Conservation (phyloP, 2,888 invertebrate genomes). For the Exocentrus adspersus region DNA sequence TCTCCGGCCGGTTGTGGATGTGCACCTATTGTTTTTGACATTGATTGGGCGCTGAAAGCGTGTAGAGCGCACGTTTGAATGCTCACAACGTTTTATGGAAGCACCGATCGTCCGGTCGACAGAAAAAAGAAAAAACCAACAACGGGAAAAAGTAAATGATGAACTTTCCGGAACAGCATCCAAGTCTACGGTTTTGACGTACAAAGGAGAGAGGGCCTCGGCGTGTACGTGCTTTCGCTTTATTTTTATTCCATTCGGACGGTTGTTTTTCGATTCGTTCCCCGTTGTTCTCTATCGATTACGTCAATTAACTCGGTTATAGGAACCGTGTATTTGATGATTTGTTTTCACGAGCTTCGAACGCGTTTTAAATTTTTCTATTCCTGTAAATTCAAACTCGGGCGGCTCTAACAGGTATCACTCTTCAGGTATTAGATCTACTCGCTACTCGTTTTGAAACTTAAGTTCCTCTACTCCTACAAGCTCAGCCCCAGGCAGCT, state of each 20-base stretch:
- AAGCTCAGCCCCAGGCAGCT: too few species aligned
- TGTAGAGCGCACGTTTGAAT: constrained; percentile 3
- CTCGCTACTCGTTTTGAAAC: too few species aligned
- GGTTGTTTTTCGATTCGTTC: neutral
- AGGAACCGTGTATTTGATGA: neutral
- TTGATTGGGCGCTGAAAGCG: constrained; percentile 7
- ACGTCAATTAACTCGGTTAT: neutral
- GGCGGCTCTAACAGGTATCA: too few species aligned
- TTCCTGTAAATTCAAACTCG: too few species aligned
- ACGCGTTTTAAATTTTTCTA: too few species aligned
- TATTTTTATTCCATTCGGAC: neutral
- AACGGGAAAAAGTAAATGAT: constrained; percentile 5
- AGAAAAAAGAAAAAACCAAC: constrained; percentile 1
- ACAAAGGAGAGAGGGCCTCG: neutral
- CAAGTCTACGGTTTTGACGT: neutral
- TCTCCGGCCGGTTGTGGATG: neutral
- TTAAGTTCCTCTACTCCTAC: too few species aligned
- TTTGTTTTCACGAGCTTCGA: too few species aligned
- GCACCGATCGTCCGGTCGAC: neutral
- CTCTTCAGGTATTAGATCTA: too few species aligned
- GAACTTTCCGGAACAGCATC: constrained; percentile 7
- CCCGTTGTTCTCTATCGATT: neutral
- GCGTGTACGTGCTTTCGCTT: neutral
- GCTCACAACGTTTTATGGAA: constrained; percentile 6
- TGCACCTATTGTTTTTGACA: constrained; percentile 9